Conservation (phyloP, 2,888 invertebrate species). For the Aricia artaxerxes region DNA sequence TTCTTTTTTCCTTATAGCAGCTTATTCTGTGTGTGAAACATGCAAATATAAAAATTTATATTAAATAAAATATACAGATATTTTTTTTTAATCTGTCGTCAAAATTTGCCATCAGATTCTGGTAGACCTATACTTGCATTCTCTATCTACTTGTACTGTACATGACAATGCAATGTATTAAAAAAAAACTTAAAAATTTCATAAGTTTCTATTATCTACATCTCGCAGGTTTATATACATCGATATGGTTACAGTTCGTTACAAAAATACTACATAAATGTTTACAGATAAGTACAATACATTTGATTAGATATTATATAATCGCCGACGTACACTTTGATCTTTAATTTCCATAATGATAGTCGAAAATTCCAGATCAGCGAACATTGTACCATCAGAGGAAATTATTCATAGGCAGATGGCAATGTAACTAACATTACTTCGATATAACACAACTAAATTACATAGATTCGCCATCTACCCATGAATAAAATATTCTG, state of each 20-base stretch:
- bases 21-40: no score
- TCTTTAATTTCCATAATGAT: not conserved
- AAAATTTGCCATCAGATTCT: no score
- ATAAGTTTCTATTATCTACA: constrained; percentile 2
- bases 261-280: constrained; percentile 33
- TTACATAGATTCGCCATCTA: not conserved
- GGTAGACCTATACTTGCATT: no score
- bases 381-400: not conserved
- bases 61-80: no score
- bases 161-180: not conserved
- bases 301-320: not conserved
- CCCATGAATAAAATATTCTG: not conserved
- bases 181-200: not conserved
- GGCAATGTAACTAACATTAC: not conserved
- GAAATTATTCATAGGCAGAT: not conserved
- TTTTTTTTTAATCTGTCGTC: no score
- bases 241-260: constrained; percentile 12
- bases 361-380: not conserved
- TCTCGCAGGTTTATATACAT: constrained; percentile 15
- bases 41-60: no score
- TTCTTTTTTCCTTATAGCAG: no score
- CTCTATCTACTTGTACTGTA: no score
- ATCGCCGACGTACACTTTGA: not conserved
- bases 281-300: constrained; percentile 33
- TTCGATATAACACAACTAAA: not conserved